Evolutionary conservation across 1,140 invertebrate genomes (phyloP), one percentile per base, ranked within the genome.

Genomic region (Antheraea pernyi): DNA sequence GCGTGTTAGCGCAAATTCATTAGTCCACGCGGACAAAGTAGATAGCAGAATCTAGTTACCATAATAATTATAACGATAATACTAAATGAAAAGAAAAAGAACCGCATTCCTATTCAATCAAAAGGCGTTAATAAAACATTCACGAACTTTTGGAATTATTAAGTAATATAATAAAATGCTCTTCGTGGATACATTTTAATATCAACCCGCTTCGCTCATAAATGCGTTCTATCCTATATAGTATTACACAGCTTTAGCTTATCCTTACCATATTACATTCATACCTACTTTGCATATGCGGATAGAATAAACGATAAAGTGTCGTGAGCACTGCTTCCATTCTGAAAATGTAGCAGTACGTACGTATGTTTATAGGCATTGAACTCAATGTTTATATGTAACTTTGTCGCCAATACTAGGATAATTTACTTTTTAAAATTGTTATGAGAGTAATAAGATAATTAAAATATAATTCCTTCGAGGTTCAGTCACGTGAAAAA

Each of bases 211-310:
- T 48, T 19, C 37, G n/a, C 64, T 46, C 64, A 48, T 65, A 4
- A 65, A 42, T 8, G 36, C 19, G 42, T 22, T 46, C 7, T 19
- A 65, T 7, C 42, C 19, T 48, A 18, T 19, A 37, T n/a, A 18
- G 65, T 36, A 53, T 67, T 58, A 58, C 48, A 67, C 19, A 67
- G 65, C 53, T 59, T 59, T 22, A n/a, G 65, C 65, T 67, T 67
- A 67, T 67, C 65, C 53, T 36, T 67, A 59, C 59, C 48, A 59
- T 67, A 67, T 67, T 59, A 64, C 62, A 19, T 42, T 22, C 18
- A 18, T 67, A 67, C 53, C 19, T 59, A 67, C 22, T 67, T 36
- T 59, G 53, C 48, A 67, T 67, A 22, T 67, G 65, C 37, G 65
- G 37, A 67, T 59, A 59, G n/a, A 66, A 58, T 58, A 58, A 46